Evolutionary conservation across 2,797 vertebrate genomes (phyloP).

Genomic region (Melanogrammus aeglefinus): DNA sequence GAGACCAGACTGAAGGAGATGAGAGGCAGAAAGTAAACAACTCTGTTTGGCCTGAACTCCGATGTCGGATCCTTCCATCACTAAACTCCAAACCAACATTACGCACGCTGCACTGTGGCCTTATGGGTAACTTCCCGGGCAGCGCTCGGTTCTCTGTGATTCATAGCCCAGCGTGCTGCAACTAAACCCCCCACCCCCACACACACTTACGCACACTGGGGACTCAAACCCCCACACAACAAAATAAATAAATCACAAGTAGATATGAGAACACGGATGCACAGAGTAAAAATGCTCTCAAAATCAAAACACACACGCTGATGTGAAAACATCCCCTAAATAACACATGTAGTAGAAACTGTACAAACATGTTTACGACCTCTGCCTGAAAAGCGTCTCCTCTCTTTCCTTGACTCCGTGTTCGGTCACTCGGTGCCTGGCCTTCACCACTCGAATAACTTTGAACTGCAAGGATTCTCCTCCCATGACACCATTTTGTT

Average conservation of each 20-base stretch:
- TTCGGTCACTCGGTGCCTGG: too few species aligned
- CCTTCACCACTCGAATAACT: too few species aligned
- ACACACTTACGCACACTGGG: neutral
- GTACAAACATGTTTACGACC: too few species aligned
- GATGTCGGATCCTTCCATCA: slow-evolving; percentile 62
- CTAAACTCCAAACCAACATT: slow-evolving; percentile 60
- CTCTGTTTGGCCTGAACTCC: slow-evolving; percentile 33
- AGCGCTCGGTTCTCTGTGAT: slow-evolving; percentile 60
- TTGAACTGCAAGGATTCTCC: too few species aligned
- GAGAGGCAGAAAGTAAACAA: slow-evolving; percentile 18
- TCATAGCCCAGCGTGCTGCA: slow-evolving; percentile 43
- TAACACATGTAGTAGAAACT: too few species aligned
- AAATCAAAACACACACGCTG: too few species aligned
- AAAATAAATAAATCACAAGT: too few species aligned
- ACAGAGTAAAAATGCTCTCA: neutral
- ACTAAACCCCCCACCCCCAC: neutral
- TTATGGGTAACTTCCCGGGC: slow-evolving; percentile 65
- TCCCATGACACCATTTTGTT: too few species aligned
- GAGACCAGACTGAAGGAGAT: slow-evolving; percentile 12
- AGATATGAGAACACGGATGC: slow-evolving; percentile 14
- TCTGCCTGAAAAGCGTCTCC: too few species aligned
- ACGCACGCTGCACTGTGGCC: slow-evolving; percentile 49
- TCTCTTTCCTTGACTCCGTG: too few species aligned
- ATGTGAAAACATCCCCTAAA: too few species aligned
- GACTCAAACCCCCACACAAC: slow-evolving; percentile 16